A percentile compares a stretch with the other conserved stretches of the same genome.
Conservation (phyloP, 2,797 vertebrate genomes). For the Cynopterus sphinx region DNA sequence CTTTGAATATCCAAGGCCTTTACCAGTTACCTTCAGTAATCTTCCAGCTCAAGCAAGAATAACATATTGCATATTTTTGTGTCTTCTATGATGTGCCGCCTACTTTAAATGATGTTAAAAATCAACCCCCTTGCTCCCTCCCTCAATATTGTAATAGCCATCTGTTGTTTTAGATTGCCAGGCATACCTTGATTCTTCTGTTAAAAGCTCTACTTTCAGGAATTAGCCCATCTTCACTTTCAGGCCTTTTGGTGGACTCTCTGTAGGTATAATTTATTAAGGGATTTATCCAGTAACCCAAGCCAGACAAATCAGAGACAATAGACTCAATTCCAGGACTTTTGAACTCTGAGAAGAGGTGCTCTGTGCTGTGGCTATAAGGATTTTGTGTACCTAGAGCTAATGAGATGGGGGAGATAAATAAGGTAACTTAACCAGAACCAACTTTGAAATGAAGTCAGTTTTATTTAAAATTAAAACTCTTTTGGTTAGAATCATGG, state of each 20-base stretch:
- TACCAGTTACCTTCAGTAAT: not conserved
- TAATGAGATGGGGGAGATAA: not conserved
- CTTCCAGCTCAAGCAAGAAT: not conserved
- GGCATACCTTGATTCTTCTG: not conserved
- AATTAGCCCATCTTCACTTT: not conserved
- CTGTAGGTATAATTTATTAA: not conserved
- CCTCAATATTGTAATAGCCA: not conserved
- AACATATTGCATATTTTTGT: not conserved
- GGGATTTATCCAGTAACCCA: not conserved
- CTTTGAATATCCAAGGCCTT: conserved; percentile 14
- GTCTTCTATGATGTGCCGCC: not conserved
- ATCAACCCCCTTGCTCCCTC: not conserved
- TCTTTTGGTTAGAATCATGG: not conserved
- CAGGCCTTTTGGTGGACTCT: not conserved
- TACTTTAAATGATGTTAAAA: not conserved
- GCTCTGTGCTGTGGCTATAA: not conserved
- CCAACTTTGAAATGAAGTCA: conserved; percentile 13
- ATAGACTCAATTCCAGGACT: not conserved
- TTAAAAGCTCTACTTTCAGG: not conserved
- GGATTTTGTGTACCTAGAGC: not conserved
- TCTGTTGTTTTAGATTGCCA: not conserved
- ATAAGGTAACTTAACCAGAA: not conserved
- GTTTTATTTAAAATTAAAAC: conserved; percentile 38
- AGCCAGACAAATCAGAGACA: not conserved
- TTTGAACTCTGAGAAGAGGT: not conserved